Percentiles rank a stretch among this genome's conserved stretches.
phyloP scores from a whole-genome alignment of 1,140 invertebrate genomes.

The Adoxophyes honmai region DNA sequence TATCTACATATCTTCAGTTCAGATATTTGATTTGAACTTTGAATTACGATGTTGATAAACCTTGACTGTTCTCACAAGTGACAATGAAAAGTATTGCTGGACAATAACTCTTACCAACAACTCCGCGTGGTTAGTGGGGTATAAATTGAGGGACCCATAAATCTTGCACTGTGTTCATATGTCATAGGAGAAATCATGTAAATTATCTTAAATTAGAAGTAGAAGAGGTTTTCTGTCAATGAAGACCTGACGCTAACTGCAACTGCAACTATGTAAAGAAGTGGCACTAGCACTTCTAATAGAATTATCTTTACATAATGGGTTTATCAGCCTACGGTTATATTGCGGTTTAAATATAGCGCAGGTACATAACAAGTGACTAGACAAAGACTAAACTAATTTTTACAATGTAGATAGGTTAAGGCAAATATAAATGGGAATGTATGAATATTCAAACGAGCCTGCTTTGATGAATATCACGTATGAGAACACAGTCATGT shows the following conservation, averaged over 20 bases:
- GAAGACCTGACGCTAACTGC: not conserved
- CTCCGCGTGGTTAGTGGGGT: slow-evolving; percentile 25
- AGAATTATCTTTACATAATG: slow-evolving; percentile 50
- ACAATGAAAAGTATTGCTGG: not conserved
- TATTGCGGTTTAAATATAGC: slow-evolving; percentile 1
- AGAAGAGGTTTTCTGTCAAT: not conserved
- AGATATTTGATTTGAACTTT: too few species aligned
- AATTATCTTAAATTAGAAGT: too few species aligned
- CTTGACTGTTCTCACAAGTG: not conserved
- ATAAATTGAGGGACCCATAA: slow-evolving; percentile 18
- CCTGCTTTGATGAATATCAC: too few species aligned
- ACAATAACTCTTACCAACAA: slow-evolving; percentile 31
- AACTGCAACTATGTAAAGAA: slow-evolving; percentile 23
- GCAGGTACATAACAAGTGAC: too few species aligned
- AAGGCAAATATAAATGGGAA: too few species aligned
- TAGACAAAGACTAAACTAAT: too few species aligned
- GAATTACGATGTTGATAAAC: not conserved
- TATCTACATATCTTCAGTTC: slow-evolving; percentile 21
- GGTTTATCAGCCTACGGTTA: slow-evolving; percentile 35
- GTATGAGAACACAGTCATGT: too few species aligned
- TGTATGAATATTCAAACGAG: too few species aligned
- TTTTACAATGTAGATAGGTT: too few species aligned
- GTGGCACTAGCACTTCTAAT: slow-evolving; percentile 33
- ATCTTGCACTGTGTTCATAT: slow-evolving; percentile 21
- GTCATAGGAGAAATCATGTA: not conserved